Evolutionary conservation across 2,797 vertebrate genomes (phyloP), one percentile per base, ranked within the genome.

Genomic region (Falco rusticolus): DNA sequence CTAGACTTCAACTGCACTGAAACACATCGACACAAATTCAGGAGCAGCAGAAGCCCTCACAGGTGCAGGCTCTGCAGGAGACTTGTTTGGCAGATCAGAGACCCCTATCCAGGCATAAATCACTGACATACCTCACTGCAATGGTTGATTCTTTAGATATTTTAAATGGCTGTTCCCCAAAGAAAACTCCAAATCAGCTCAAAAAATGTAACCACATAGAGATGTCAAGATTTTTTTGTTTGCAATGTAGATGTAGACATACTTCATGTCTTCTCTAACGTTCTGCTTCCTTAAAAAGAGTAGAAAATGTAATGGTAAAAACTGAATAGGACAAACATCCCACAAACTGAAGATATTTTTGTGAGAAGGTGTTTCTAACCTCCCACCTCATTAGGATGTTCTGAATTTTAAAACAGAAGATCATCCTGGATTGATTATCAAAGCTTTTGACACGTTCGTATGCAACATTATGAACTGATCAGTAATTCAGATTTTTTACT

Each of bases 21-120:
- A 76, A 79, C 10, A 65, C 4, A 48, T 7, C 1, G 9, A 65
- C 43, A 53, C 13, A 48, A 88, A 93, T 48, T 25, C 5, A 85
- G 75, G 81, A 77, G 84, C 59, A 93, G 45, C 72, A 90, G 79
- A 84, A 86, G 59, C 56, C 28, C 24, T 80, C 71, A 74, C 53
- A 89, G 88, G 61, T 81, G 86, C 75, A 87, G 48, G 28, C 83
- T 74, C 77, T 45, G 56, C 71, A 83, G 75, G 86, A 92, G 53
- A 34, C 66, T 79, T 60, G 31, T 75, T 56, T 83, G 81, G 64
- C 86, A 78, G 64, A 80, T 21, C 45, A 87, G 51, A 83, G 47
- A 89, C 60, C 60, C 24, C 48, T 45, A 34, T 22, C 37, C 14
- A 0, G 53, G 60, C 71, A 74, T 26, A 68, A 93, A 84, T 59